Percentiles rank a stretch among this genome's conserved stretches.
phyloP scores from a whole-genome alignment of 2,888 invertebrate genomes.

The Stenotaenia linearis region DNA sequence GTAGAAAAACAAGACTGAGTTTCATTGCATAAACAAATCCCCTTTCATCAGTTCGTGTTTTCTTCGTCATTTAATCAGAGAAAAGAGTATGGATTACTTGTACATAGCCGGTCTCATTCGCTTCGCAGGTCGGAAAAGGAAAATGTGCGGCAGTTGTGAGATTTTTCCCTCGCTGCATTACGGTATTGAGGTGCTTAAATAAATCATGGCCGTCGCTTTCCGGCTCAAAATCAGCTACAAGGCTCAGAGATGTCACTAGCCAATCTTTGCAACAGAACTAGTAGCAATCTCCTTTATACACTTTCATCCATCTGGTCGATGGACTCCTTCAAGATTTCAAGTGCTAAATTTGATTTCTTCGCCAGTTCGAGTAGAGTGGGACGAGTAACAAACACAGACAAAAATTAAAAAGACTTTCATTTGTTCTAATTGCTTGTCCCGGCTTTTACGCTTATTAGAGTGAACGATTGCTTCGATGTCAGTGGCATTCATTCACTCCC shows the following conservation, averaged over 20 bases:
- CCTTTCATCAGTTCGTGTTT: not conserved
- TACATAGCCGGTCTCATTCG: not conserved
- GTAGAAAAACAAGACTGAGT: not conserved
- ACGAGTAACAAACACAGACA: not conserved
- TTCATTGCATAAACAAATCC: not conserved
- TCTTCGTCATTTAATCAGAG: not conserved
- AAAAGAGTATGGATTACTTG: not conserved
- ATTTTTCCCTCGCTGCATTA: not conserved
- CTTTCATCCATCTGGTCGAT: not conserved
- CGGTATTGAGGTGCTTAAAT: slow-evolving; percentile 11
- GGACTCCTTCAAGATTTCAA: not conserved
- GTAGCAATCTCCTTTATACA: not conserved
- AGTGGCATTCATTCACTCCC: not conserved
- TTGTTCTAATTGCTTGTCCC: not conserved
- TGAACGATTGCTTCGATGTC: not conserved
- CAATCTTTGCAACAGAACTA: not conserved
- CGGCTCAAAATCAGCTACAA: not conserved
- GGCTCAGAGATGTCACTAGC: not conserved
- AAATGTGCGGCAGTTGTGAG: not conserved
- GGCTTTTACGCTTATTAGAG: not conserved
- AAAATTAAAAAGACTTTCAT: not conserved
- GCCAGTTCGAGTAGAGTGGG: not conserved
- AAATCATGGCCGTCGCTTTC: slow-evolving; percentile 10
- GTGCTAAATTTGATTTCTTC: not conserved
- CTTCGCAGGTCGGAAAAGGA: not conserved